These are phyloP conservation scores for Macrostomum cliftonense DNA, from an alignment of 2,888 invertebrate species.

Conservation along the genomic window DNA sequence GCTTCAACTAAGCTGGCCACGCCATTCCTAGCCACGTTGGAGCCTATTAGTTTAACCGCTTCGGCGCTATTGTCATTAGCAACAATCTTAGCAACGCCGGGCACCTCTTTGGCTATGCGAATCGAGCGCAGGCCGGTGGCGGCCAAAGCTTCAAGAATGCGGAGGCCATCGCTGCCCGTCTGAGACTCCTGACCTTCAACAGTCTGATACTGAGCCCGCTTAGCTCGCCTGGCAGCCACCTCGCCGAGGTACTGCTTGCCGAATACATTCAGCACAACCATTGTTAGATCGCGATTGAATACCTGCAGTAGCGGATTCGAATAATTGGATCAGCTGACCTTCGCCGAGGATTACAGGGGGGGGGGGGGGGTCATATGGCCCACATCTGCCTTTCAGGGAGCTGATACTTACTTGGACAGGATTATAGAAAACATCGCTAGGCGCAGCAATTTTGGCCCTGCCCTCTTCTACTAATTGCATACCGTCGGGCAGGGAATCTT, in stretches of 20 bases:
- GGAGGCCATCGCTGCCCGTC: conserved; percentile 18
- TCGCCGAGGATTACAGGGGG: too few species aligned
- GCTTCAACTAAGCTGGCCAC: conserved; percentile 55
- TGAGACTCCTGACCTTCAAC: too few species aligned
- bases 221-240: neutral
- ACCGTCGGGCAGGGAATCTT: too few species aligned
- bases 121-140: conserved; percentile 87
- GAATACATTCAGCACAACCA: conserved; percentile 18
- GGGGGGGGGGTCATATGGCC: too few species aligned
- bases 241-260: neutral
- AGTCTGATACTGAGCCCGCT: conserved; percentile 7
- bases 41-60: conserved; percentile 64
- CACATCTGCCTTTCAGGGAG: too few species aligned
- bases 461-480: conserved; percentile 47
- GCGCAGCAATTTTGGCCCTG: conserved; percentile 53
- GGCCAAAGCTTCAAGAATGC: conserved; percentile 74
- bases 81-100: conserved; percentile 51
- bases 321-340: too few species aligned
- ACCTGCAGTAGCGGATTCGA: too few species aligned
- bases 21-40: conserved; percentile 56
- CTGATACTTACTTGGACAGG: conserved; percentile 50
- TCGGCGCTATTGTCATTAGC: conserved; percentile 70
- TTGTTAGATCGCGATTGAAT: conserved; percentile 75
- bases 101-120: conserved; percentile 81
- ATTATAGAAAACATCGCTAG: conserved; percentile 72